A percentile compares a stretch with the other conserved stretches of the same genome.
These are phyloP conservation scores for Ganaspis sp. DNA, from an alignment of 1,140 invertebrate genomes.

Conservation along the genomic window DNA sequence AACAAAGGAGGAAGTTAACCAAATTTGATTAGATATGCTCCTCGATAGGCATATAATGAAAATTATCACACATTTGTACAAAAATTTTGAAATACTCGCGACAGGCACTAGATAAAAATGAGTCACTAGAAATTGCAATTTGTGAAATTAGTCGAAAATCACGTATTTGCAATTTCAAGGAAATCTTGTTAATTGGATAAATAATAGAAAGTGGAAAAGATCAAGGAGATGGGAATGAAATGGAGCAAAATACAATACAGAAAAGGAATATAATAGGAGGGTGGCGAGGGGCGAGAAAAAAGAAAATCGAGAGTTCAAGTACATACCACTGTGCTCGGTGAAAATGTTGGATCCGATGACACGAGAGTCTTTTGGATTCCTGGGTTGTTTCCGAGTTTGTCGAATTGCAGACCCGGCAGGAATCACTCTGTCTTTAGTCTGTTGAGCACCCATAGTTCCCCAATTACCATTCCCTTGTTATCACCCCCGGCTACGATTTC, in stretches of 20 bases:
- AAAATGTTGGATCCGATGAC: constrained; percentile 91
- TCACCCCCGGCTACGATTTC: constrained; percentile 38
- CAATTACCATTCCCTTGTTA: constrained; percentile 67
- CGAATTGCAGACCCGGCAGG: constrained; percentile 81
- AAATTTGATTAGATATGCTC: constrained; percentile 21
- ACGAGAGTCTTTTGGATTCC: constrained; percentile 85
- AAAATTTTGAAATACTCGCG: not conserved
- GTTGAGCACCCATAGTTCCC: constrained; percentile 88
- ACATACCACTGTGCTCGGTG: constrained; percentile 91
- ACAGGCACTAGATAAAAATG: not conserved
- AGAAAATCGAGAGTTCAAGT: constrained; percentile 39
- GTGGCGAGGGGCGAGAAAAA: constrained; percentile 25
- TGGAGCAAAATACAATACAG: constrained; percentile 36
- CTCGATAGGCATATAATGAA: not conserved
- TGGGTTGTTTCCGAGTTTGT: constrained; percentile 82
- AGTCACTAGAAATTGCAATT: not conserved
- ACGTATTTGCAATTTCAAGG: not conserved
- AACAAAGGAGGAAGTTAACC: constrained; percentile 4
- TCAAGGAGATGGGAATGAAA: constrained; percentile 40
- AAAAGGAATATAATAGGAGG: constrained; percentile 38
- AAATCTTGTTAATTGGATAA: not conserved
- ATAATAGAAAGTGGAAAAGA: constrained; percentile 32
- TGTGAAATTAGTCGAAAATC: not conserved
- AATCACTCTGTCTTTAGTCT: constrained; percentile 88
- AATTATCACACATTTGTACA: constrained; percentile 14